Base-by-base conservation (phyloP, 2,797 vertebrate species). In the Oreochromis mossambicus region DNA sequence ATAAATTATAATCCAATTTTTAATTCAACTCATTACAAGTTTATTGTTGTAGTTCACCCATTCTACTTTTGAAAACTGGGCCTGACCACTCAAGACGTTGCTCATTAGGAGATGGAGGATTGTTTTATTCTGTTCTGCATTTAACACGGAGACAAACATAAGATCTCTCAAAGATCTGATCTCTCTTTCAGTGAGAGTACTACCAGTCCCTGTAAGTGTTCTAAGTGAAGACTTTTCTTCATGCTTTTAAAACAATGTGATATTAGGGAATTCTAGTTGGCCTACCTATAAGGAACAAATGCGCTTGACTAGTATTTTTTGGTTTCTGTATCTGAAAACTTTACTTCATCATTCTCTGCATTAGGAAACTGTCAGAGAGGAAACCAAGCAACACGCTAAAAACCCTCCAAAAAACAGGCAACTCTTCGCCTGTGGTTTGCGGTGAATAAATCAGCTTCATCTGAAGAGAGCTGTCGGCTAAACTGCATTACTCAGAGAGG, bases 361-460 rank as follows among this genome's bases (percentile, higher is more conserved):
- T 89, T 88, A 88, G 68, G 70, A 83, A 92, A 88, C 83, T 79
- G 88, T 92, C 87, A 88, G 85, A 51, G 48, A 90, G 79, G 82
- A 91, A 92, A 83, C 79, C 83, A 83, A 89, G 86, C 83, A 87
- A 82, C 76, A 75, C 78, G 73, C 89, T 85, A 70, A 11, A 82
- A 70, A 78, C 10, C 26, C 15, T 12, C 68, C 0, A 6, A 58
- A 48, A 81, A 50, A 78, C 80, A 83, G 83, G 36, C 58, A 81
- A 81, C 86, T 87, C 78, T 88, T n/a, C 76, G 89, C 84, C 84
- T 13, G 81, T 81, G 83, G 85, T 78, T 75, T 70, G 80, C 3
- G 29, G 83, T 84, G 85, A 94, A 92, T 90, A 93, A 90, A 92
- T 95, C 88, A 87, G 26, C 79, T 84, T 87, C 87, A 91, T 89